Conservation (phyloP, 2,888 invertebrate genomes). For the Metalampra italica region DNA sequence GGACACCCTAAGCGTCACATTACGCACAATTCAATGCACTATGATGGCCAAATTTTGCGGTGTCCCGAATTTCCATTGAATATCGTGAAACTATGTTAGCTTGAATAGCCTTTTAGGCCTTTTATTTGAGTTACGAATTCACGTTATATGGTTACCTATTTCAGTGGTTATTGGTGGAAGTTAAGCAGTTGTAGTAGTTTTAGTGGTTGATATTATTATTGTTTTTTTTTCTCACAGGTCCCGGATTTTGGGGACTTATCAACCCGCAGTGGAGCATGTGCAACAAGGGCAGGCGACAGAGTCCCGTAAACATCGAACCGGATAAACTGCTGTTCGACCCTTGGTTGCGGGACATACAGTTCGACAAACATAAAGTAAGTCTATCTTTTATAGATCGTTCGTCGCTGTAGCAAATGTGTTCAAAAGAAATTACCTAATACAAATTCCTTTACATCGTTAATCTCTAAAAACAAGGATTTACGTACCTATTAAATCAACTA, state of each 20-base stretch:
- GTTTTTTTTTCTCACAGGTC: constrained; percentile 83
- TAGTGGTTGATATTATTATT: too few relatives aligned
- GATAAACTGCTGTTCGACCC: constrained; percentile 97
- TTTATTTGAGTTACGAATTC: constrained; percentile 46
- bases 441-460: too few relatives aligned
- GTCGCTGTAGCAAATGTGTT: too few relatives aligned
- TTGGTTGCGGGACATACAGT: constrained; percentile 91
- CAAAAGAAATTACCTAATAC: too few relatives aligned
- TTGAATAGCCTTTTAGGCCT: constrained; percentile 35
- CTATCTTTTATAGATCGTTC: too few relatives aligned
- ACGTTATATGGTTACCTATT: neutral
- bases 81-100: constrained; percentile 34
- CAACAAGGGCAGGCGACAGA: constrained; percentile 96
- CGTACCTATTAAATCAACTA: too few relatives aligned
- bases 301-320: constrained; percentile 98
- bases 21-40: constrained; percentile 57
- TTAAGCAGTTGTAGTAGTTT: too few relatives aligned
- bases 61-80: constrained; percentile 58
- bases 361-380: constrained; percentile 95
- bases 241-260: constrained; percentile 98
- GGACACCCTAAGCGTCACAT: constrained; percentile 38
- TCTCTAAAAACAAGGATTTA: too few relatives aligned
- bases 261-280: constrained; percentile 99
- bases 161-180: too few relatives aligned
- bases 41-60: constrained; percentile 68